Conservation (phyloP, 1,140 invertebrate genomes). For the Cyphomyrmex costatus region DNA sequence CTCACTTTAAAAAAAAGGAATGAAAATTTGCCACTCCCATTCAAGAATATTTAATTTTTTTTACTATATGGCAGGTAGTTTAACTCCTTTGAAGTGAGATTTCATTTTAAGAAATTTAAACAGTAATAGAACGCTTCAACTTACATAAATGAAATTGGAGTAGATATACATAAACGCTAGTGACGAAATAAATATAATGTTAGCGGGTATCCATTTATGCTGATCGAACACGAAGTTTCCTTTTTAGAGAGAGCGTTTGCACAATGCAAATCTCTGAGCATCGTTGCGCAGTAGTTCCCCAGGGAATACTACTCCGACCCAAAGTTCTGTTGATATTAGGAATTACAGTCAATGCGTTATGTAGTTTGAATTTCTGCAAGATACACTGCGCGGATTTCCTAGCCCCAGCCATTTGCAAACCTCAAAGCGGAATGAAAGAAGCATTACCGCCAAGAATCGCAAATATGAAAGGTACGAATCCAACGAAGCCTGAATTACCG, state of each 20-base stretch:
- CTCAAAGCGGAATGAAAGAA: constrained; percentile 54
- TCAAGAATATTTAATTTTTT: too few species aligned
- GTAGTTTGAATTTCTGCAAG: constrained; percentile 56
- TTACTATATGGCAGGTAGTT: too few species aligned
- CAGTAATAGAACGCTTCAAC: not conserved
- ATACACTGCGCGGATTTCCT: constrained; percentile 42
- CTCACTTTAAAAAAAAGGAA: too few species aligned
- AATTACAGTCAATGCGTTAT: constrained; percentile 63
- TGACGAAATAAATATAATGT: constrained; percentile 20
- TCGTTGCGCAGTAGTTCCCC: constrained; percentile 48
- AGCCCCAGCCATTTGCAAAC: constrained; percentile 11
- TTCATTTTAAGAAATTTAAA: too few species aligned
- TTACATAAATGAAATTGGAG: not conserved
- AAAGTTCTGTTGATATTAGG: constrained; percentile 60
- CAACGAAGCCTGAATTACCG: constrained; percentile 7
- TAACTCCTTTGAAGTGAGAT: too few species aligned
- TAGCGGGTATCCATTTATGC: constrained; percentile 13
- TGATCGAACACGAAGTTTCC: constrained; percentile 36
- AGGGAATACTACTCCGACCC: constrained; percentile 1
- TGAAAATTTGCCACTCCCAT: too few species aligned
- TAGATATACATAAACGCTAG: not conserved
- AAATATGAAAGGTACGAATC: constrained; percentile 42
- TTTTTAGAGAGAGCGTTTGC: constrained; percentile 40
- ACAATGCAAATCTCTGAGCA: constrained; percentile 54
- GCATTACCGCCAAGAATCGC: constrained; percentile 43